Base-by-base conservation (phyloP, 2,113 vertebrate species). In the Hepsetus odoe region DNA sequence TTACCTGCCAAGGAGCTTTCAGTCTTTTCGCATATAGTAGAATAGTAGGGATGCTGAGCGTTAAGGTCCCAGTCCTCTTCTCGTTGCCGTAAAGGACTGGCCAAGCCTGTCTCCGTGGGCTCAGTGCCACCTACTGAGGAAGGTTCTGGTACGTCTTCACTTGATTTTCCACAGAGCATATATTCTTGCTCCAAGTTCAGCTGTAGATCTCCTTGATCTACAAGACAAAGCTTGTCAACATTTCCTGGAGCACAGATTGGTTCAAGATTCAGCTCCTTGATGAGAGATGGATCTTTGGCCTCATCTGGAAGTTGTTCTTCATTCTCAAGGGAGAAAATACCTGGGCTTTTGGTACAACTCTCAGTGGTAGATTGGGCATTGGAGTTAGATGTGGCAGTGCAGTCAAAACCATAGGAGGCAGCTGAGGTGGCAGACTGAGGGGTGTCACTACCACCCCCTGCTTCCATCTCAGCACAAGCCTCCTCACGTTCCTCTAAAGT, bases 1-100 rank as follows among this genome's bases (percentile, higher is more conserved):
- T 95, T 94, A 95, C 94, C 94, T 95, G 92, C 77, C 80, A 91
- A 84, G 88, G 90, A 82, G 84, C 86, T 91, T 83, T 92, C 90
- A 87, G 89, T 90, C 80, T 91, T 92, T 91, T 93, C 90, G 80
- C 89, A 90, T 80, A 91, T 83, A 79, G 91, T 82, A 20, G 90
- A 90, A 88, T 90, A 93, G 85, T 91, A 92, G 1, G 86, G 85
- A 67, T 90, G 89, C 67, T 88, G 87, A 6, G 68, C 5, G 1
- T 83, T 83, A 64, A n/a, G 74, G 88, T 87, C 6, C 87, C 85
- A 11, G 82, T 70, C 28, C 35, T 82, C 33, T 89, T 90, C 40
- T 81, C 81, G 8, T 79, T 74, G 49, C 80, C 74, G 53, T 86
- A 58, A 1, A 87, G 67, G 33, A 5, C 16, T 75, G 62, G 51